Evolutionary conservation across 2,888 invertebrate genomes (phyloP).

Genomic region (Epinotia ramella): DNA sequence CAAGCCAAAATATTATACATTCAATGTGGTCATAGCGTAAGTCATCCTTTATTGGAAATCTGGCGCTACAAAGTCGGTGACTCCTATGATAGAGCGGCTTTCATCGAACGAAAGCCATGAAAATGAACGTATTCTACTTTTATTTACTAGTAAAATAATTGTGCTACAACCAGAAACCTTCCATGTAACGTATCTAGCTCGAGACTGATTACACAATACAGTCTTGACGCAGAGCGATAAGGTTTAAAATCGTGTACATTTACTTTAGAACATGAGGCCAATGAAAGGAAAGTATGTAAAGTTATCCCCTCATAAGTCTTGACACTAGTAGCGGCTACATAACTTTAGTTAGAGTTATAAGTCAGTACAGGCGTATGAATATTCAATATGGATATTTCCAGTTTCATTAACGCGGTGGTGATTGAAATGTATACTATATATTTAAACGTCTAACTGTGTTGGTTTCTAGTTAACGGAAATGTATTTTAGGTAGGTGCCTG

Average conservation of each 20-base stretch:
- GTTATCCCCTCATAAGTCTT: conserved; percentile 2
- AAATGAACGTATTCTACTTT: conserved; percentile 14
- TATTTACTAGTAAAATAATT: conserved; percentile 9
- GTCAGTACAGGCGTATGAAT: neutral
- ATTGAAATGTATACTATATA: conserved; percentile 25
- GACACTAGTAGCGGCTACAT: conserved; percentile 8
- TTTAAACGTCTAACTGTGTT: conserved; percentile 19
- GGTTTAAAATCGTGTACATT: neutral
- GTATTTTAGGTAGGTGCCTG: neutral
- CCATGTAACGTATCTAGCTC: neutral
- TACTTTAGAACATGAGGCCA: neutral
- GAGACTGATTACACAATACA: neutral
- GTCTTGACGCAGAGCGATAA: neutral
- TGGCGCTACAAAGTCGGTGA: neutral
- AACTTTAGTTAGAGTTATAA: conserved; percentile 20
- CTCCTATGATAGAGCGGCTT: neutral
- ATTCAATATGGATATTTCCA: conserved; percentile 21
- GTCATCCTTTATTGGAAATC: neutral
- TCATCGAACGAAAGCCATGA: conserved; percentile 11
- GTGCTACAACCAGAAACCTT: neutral
- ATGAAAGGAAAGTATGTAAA: neutral
- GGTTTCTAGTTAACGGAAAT: neutral
- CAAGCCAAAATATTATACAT: neutral
- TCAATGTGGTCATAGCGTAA: conserved; percentile 3
- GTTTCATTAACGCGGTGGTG: conserved; percentile 29